These are phyloP conservation scores for Oncorhynchus masou DNA, from an alignment of 2,113 vertebrate species.

Conservation along the genomic window DNA sequence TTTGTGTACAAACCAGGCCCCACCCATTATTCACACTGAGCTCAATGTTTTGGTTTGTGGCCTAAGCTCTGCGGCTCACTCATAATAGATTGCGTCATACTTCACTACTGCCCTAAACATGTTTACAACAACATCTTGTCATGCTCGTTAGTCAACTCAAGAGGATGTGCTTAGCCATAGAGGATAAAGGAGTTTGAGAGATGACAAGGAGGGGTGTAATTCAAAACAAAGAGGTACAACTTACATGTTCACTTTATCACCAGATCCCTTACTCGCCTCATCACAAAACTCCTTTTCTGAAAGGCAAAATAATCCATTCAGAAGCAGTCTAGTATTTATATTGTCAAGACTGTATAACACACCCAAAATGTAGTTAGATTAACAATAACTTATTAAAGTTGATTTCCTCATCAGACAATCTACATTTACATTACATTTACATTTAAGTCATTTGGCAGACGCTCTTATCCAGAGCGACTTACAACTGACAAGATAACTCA, in stretches of 20 bases:
- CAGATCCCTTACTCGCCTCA: background rate
- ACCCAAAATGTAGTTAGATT: no score
- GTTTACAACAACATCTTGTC: background rate
- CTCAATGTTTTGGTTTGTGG: constrained; percentile 29
- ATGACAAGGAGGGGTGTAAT: background rate
- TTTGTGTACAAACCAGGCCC: background rate
- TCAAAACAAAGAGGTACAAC: constrained; percentile 8
- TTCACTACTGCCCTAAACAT: constrained; percentile 11
- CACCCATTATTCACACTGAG: background rate
- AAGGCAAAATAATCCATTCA: constrained; percentile 7
- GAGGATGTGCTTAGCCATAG: background rate
- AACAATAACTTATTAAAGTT: no score
- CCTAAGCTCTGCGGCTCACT: constrained; percentile 3
- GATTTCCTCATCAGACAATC: background rate
- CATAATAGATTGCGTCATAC: background rate
- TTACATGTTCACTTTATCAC: constrained; percentile 47
- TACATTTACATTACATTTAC: no score
- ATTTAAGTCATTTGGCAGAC: no score
- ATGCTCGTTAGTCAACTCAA: background rate
- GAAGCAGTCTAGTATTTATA: background rate
- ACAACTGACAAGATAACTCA: no score
- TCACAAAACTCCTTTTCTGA: constrained; percentile 54
- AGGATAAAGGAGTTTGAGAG: background rate
- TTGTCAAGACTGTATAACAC: background rate
- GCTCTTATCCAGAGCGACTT: no score